Evolutionary conservation across 2,797 vertebrate species (phyloP).

Genomic region (Rousettus madagascariensis): DNA sequence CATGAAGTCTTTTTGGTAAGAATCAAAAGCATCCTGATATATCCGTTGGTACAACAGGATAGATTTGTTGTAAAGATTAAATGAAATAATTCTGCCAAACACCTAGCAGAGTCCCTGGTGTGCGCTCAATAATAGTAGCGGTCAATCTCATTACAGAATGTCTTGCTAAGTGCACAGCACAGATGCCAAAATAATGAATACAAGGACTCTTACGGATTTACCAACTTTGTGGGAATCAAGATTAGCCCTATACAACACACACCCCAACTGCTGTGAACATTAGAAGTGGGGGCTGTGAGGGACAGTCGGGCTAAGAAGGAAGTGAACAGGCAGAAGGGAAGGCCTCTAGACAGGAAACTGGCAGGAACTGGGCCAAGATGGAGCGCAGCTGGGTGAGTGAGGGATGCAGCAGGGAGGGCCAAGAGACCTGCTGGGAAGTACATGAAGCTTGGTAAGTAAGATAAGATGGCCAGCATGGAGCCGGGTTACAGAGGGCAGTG

Average conservation of each 20-base stretch:
- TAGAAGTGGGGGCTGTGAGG: too few species aligned
- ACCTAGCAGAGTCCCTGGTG: neutral
- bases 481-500: neutral
- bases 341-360: neutral
- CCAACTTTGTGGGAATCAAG: neutral
- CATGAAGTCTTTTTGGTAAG: neutral
- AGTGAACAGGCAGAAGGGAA: neutral
- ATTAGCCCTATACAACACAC: neutral
- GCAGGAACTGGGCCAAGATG: accelerated
- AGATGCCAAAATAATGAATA: neutral
- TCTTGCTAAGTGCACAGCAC: neutral
- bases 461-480: neutral
- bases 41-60: neutral
- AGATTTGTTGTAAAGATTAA: neutral
- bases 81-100: neutral
- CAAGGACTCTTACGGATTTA: neutral
- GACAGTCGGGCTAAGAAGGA: neutral
- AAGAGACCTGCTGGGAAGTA: neutral
- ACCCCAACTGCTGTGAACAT: neutral
- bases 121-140: neutral
- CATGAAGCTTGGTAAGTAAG: neutral
- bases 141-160: neutral
- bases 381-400: accelerated
- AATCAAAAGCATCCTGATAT: neutral
- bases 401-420: neutral